These are phyloP conservation scores for Xiphydria camelus DNA, from an alignment of 2,888 invertebrate genomes.

Conservation along the genomic window DNA sequence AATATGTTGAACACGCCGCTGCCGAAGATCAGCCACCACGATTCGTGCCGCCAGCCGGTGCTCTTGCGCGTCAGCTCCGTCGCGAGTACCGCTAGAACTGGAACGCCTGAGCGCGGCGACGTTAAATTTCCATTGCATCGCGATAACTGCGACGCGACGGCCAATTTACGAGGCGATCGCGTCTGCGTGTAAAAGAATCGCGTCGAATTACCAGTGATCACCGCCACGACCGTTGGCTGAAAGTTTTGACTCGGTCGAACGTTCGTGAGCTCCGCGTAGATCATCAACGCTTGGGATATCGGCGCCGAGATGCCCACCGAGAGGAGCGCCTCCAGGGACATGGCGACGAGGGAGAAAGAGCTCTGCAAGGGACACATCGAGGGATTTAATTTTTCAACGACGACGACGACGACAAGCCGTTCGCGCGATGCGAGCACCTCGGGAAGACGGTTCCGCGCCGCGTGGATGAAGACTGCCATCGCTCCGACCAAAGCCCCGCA, in stretches of 20 bases:
- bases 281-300: slow-evolving; percentile 70
- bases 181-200: too few species aligned
- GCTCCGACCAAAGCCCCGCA: slow-evolving; percentile 71
- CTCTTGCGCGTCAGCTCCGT: slow-evolving; percentile 71
- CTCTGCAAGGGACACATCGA: too few species aligned
- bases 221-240: slow-evolving; percentile 68
- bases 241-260: slow-evolving; percentile 61
- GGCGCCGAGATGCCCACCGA: slow-evolving; percentile 72
- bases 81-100: slow-evolving; percentile 68
- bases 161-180: too few species aligned
- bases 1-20: slow-evolving; percentile 68
- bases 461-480: slow-evolving; percentile 64
- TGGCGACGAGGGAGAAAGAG: slow-evolving; percentile 65
- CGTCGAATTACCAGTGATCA: slow-evolving; percentile 69
- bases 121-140: too few species aligned
- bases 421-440: slow-evolving; percentile 39
- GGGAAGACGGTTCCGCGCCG: slow-evolving; percentile 49
- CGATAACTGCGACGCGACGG: too few species aligned
- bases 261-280: slow-evolving; percentile 72
- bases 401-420: neutral
- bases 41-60: slow-evolving; percentile 62
- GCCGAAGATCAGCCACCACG: slow-evolving; percentile 69
- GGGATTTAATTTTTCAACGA: too few species aligned
- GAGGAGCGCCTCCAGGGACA: slow-evolving; percentile 67
- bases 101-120: slow-evolving; percentile 71